Base-by-base conservation (phyloP, 2,113 vertebrate genomes). In the Microcebus griseorufus region DNA sequence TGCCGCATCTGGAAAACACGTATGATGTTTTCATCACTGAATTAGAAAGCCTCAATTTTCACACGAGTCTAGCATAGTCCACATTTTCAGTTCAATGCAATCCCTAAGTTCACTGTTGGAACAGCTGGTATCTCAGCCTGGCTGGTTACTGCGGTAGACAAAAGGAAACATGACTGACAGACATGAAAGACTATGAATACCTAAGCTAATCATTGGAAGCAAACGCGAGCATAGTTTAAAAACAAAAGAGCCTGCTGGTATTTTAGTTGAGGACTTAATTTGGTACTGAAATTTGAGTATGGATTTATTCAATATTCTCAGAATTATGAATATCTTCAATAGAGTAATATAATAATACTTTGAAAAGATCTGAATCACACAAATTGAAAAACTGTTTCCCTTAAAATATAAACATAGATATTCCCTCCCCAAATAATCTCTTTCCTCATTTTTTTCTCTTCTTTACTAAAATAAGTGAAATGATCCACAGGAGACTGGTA, bases 321-420 rank as follows among this genome's bases (percentile, higher is more conserved):
- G 65, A 75, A 93, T 84, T 65, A 84, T 53, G 67, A 90, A 37
- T 87, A 78, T 37, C 88, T 91, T 93, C 48, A 91, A 88, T 73
- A 81, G 91, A 62, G 67, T 45, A 60, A 93, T 78, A 2, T 75
- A 64, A 29, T 60, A 79, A 86, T 6, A 83, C 93, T 90, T 67
- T 42, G 58, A 90, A 92, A 90, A 87, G 3, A 73, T 32, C 55
- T 67, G 32, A 93, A 84, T 51, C 60, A 16, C 76, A 85, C 34
- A 91, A 37, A 76, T 8, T 51, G n/a, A 79, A 96, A 86, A 93
- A 42, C 4, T 4, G 3, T 75, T 94, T 90, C 58, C 39, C 76
- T 95, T 58, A 80, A 65, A 84, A 95, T 90, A 34, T 70, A 93
- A 94, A 88, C 29, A 60, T 8, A 39, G 8, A 48, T 84, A 65